Conservation (phyloP, 2,113 vertebrate species). For the Oncorhynchus masou region DNA sequence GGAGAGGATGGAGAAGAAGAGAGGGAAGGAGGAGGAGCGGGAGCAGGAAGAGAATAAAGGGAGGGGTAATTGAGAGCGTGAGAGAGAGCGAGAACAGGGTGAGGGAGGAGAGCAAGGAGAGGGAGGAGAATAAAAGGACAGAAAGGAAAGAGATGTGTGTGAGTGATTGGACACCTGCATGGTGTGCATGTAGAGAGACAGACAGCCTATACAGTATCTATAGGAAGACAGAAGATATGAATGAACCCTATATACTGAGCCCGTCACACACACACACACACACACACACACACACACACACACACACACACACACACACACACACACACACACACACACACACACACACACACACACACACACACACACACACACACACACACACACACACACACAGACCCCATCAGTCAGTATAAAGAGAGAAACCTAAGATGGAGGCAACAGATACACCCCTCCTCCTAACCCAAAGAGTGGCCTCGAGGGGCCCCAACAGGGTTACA, state of each 20-base stretch:
- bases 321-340: slow-evolving; percentile 9
- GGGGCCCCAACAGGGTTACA: slow-evolving; percentile 45
- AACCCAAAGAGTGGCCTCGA: background rate
- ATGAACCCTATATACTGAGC: background rate
- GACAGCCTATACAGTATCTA: too few relatives aligned
- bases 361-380: too few relatives aligned
- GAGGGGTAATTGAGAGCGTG: too few relatives aligned
- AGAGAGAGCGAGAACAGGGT: background rate
- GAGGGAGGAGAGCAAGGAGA: background rate
- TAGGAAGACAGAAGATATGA: background rate
- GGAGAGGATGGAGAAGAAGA: slow-evolving; percentile 15
- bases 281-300: too few relatives aligned
- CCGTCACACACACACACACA: background rate
- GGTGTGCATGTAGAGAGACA: slow-evolving; percentile 26
- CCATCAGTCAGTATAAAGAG: slow-evolving; percentile 11
- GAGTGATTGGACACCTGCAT: slow-evolving; percentile 50
- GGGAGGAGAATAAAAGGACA: background rate
- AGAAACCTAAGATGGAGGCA: slow-evolving; percentile 60
- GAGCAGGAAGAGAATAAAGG: background rate
- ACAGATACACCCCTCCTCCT: background rate
- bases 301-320: too few relatives aligned
- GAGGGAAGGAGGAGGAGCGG: background rate
- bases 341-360: slow-evolving; percentile 4
- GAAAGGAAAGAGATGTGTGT: slow-evolving; percentile 20
- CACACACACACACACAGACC: background rate